phyloP scores from a whole-genome alignment of 2,888 invertebrate genomes.

The Nesidiocoris tenuis region DNA sequence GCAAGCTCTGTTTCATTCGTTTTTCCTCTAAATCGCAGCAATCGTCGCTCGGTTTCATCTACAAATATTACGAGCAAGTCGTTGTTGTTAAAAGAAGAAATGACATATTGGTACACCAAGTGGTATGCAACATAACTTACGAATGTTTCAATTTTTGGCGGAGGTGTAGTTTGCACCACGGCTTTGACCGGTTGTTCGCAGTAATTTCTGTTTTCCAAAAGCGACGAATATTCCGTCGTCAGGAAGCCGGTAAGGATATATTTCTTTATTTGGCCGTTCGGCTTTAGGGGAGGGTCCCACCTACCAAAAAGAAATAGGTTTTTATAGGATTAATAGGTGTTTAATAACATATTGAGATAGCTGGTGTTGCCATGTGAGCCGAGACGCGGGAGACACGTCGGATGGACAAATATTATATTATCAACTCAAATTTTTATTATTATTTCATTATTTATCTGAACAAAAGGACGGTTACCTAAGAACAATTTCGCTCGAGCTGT shows the following conservation, averaged over 20 bases:
- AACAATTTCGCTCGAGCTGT: conserved; percentile 56
- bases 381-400: no score
- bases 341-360: no score
- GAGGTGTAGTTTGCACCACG: not conserved
- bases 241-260: conserved; percentile 56
- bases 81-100: not conserved
- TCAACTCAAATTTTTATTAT: no score
- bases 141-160: conserved; percentile 42
- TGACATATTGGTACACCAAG: not conserved
- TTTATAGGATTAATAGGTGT: not conserved
- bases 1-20: conserved; percentile 23
- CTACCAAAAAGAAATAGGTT: conserved; percentile 45
- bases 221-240: conserved; percentile 51
- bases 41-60: conserved; percentile 29
- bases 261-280: conserved; percentile 62
- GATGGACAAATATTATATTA: no score
- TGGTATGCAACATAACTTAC: conserved; percentile 25
- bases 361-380: no score
- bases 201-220: conserved; percentile 38
- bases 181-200: conserved; percentile 31
- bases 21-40: conserved; percentile 21
- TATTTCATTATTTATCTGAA: no score
- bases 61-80: not conserved
- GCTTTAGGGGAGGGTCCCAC: conserved; percentile 63
- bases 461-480: no score